Evolutionary conservation across 2,888 invertebrate genomes (phyloP), one percentile per base, ranked within the genome.

Genomic region (Eulithis prunata): DNA sequence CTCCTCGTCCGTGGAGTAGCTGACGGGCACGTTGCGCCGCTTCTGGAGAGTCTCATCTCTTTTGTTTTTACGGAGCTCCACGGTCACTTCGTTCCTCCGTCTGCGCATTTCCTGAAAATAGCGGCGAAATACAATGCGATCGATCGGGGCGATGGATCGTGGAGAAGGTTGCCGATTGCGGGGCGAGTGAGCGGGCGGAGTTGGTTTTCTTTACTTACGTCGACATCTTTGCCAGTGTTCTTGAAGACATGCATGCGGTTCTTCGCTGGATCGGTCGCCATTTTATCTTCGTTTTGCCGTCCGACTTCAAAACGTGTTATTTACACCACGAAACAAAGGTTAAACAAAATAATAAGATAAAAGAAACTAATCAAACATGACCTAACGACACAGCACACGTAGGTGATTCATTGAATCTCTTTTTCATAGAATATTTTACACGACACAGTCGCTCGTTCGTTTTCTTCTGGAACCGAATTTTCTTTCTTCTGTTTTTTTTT

Each of bases 221-320:
- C 99, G 93, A 98, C 98, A 95, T 99, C 99, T 95, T 99, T 99
- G 86, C 99, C 99, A 95, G 98, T 98, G 95, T 99, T 99, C 96
- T 99, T 99, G 94, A 98, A 98, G 90, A 96, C 97, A 93, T 97
- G 96, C 95, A 97, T 96, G 94, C 98, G 96, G 95, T 96, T 96
- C 95, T 96, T 96, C 94, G 94, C 94, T 92, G 94, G 95, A 91
- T 95, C 95, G 89, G 95, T 95, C 95, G 96, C 95, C 96, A 96
- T 96, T 95, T 95, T 96, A 91, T 85, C 84, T 86, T 84, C 85
- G 84, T 87, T 86, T 88, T 79, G 82, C 83, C 83, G 84, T 83
- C 81, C 80, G 79, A 79, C 80, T 81, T 76, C 75, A 32, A 79
- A 82, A 87, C 84, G 86, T 85, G 79, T 76, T 81, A 81, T 85